Conservation (phyloP, 2,797 vertebrate species). For the Yasuhikotakia modesta region DNA sequence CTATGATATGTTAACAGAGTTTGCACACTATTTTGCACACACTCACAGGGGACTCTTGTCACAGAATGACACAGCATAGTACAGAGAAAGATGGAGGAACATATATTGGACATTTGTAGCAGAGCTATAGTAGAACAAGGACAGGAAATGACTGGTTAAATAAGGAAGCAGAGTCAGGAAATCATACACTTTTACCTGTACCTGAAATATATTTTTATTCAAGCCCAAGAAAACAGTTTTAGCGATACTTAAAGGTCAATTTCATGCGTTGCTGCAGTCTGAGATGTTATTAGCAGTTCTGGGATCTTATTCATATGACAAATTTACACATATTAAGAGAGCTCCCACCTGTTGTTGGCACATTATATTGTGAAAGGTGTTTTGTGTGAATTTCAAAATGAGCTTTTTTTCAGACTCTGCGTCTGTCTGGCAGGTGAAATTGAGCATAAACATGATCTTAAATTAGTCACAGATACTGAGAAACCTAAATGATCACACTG, state of each 20-base stretch:
- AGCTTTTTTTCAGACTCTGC: not conserved
- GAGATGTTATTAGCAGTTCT: no score
- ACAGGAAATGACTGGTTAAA: no score
- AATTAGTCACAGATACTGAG: constrained; percentile 1
- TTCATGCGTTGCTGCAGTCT: no score
- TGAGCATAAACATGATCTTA: not conserved
- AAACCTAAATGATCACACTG: constrained; percentile 4
- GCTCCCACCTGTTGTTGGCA: not conserved
- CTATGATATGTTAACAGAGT: constrained; percentile 31
- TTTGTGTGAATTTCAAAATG: not conserved
- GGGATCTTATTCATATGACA: no score
- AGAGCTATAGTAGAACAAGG: no score
- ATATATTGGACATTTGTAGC: not conserved
- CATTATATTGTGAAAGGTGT: not conserved
- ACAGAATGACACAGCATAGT: constrained; percentile 28
- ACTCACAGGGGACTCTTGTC: constrained; percentile 11
- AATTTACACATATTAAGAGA: no score
- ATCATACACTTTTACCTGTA: no score
- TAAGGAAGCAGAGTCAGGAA: no score
- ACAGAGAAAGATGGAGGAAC: not conserved
- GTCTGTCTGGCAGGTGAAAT: not conserved
- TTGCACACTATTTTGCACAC: constrained; percentile 29
- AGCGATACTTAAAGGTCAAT: no score
- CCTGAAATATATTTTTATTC: no score
- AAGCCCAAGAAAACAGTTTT: no score